These are phyloP conservation scores for Arenicola marina DNA, from an alignment of 2,888 invertebrate species.

Conservation along the genomic window DNA sequence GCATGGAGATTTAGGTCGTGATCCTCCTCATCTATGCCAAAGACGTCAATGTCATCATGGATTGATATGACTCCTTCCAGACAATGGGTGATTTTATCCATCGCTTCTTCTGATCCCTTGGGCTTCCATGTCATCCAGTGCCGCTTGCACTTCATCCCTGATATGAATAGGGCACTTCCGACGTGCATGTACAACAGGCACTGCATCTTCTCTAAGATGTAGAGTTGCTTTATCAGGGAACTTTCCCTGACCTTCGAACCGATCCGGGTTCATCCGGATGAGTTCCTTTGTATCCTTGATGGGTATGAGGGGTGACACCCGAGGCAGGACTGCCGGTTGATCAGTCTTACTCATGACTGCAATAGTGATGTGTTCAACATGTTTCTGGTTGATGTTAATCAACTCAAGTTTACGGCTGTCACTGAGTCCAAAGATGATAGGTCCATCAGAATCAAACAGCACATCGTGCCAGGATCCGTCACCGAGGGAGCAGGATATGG, in stretches of 20 bases:
- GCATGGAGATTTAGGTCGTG: slow-evolving; percentile 6
- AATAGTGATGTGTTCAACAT: too few species aligned
- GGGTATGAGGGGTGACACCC: too few species aligned
- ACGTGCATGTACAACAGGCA: not conserved
- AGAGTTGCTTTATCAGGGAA: not conserved
- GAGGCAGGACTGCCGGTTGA: not conserved
- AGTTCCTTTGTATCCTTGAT: not conserved
- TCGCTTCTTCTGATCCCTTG: too few species aligned
- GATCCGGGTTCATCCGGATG: not conserved
- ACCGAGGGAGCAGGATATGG: not conserved
- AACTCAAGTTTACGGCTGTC: not conserved
- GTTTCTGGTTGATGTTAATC: too few species aligned
- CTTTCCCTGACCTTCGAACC: not conserved
- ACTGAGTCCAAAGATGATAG: not conserved
- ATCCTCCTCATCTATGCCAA: not conserved
- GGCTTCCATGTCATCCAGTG: slow-evolving; percentile 13
- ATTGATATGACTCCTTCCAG: slow-evolving; percentile 9
- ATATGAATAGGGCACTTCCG: slow-evolving; percentile 8
- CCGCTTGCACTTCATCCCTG: slow-evolving; percentile 5
- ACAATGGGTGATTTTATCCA: too few species aligned
- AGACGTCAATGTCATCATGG: slow-evolving; percentile 7
- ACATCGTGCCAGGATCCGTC: not conserved
- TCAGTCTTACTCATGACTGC: too few species aligned
- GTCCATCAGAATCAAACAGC: not conserved
- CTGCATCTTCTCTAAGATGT: not conserved